Evolutionary conservation across 2,797 vertebrate species (phyloP).

Genomic region (Emys orbicularis): DNA sequence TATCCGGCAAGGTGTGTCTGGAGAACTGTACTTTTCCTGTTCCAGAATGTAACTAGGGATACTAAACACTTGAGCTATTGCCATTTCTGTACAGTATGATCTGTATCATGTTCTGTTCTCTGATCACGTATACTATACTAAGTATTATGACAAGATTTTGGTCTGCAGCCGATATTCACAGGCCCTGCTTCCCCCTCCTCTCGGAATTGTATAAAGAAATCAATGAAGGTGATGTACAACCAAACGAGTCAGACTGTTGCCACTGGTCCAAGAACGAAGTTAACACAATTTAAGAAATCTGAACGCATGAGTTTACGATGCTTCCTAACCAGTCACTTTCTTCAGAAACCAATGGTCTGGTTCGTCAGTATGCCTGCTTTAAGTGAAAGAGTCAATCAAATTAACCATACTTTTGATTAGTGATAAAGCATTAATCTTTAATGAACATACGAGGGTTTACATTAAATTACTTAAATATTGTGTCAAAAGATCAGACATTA

Average conservation of each 20-base stretch:
- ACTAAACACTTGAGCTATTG: neutral
- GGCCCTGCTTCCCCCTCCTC: neutral
- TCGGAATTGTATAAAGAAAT: neutral
- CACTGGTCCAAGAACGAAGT: neutral
- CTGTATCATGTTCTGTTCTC: neutral
- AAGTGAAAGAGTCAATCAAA: neutral
- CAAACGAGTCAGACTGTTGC: neutral
- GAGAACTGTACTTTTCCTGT: neutral
- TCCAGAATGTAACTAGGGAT: neutral
- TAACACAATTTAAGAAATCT: neutral
- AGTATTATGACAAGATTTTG: neutral
- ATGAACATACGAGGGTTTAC: neutral
- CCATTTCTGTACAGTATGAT: neutral
- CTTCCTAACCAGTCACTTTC: neutral
- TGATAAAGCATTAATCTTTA: constrained; percentile 9
- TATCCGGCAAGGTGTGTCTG: neutral
- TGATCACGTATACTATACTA: neutral
- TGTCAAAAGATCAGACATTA: neutral
- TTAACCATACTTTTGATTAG: neutral
- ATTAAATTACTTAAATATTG: neutral
- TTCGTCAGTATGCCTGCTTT: neutral
- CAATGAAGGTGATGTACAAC: too few relatives aligned
- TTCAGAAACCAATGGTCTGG: neutral
- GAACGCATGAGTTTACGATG: neutral
- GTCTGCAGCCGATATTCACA: neutral